Evolutionary conservation across 2,113 vertebrate species (phyloP), one percentile per base, ranked within the genome.

Genomic region (Prochilodus magdalenae): DNA sequence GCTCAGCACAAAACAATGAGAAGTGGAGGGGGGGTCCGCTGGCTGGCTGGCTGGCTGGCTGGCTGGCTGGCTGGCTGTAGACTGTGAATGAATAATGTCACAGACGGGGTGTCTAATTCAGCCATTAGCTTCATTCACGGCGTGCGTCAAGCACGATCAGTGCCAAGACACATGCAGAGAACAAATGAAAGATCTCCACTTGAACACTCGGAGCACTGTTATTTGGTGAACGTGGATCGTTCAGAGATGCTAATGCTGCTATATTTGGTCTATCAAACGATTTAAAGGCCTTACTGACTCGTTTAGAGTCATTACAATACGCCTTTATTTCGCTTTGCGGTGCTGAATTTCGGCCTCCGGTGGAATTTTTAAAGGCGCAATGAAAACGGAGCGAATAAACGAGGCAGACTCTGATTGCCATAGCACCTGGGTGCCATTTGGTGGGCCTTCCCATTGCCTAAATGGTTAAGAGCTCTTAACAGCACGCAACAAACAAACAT

Each of bases 41-140:
- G 47, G 47, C 4, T 1, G 65, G 30, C 63, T 66, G 11, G 20
- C 13, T 16, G 57, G 44, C 18, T 44, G 33, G n/a, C n/a, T 15
- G 47, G 47, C 4, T 1, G 65, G 30, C 63, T 66, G 11, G 20
- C 13, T 16, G 57, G 44, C 18, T 44, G 33, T 33, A 67, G 72
- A 57, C 71, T 55, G 75, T 75, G 67, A 73, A 83, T 83, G 36
- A 86, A 83, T 82, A 57, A 85, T 47, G 27, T n/a, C 57, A 27
- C 10, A 3, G 3, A 7, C 3, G 18, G 15, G 29, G 33, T 14
- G 12, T 74, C 30, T 44, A 20, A 26, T 49, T 60, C 15, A 51
- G 20, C 12, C 24, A 27, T 29, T n/a, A 53, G 47, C 49, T 22
- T 55, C 8, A 75, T 30, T 62, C 51, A 51, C 33, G 6, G 62